Evolutionary conservation across 1,140 invertebrate genomes (phyloP), one percentile per base, ranked within the genome.

Genomic region (Drosophila rufa): DNA sequence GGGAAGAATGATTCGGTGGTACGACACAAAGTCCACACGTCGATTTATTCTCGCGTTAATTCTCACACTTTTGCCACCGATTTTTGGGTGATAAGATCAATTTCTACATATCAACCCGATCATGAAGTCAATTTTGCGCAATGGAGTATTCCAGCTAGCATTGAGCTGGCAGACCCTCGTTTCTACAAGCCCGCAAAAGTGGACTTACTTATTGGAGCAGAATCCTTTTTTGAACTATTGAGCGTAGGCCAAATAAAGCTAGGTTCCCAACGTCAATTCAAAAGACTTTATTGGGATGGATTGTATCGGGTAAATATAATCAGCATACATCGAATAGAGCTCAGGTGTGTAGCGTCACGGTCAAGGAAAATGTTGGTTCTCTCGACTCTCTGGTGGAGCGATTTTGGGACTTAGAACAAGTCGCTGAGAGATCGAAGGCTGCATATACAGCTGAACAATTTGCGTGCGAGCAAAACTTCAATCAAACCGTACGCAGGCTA

Each of bases 371-470:
- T 48, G 38, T 59, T 1, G 15, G 33, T 59, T 51, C 19, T 50
- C 30, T 65, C 19, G 38, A 69, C 30, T 30, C 36, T 38, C 27
- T 53, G 2, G 30, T 53, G 14, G 15, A 60, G n/a, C 12, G 40
- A 8, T 65, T 70, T 65, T 70, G 17, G 27, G 47, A 64, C 25
- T 33, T 43, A 27, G 27, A 64, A 50, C 33, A 51, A 9, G 12
- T 69, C 8, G 3, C 36, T 11, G 45, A 68, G 14, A 68, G 33
- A 17, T 19, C 19, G 47, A 62, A 40, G 17, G 8, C 22, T 30
- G 33, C n/a, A 15, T 25, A 25, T 27, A 65, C 50, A 19, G 17
- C 45, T 59, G 36, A 64, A 60, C 19, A 69, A 51, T 5, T 64
- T 12, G 14, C 27, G 36, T 64, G 61, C 17, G 19, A 55, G 19